Conservation (phyloP, 2,113 vertebrate genomes). For the Columba janthina region DNA sequence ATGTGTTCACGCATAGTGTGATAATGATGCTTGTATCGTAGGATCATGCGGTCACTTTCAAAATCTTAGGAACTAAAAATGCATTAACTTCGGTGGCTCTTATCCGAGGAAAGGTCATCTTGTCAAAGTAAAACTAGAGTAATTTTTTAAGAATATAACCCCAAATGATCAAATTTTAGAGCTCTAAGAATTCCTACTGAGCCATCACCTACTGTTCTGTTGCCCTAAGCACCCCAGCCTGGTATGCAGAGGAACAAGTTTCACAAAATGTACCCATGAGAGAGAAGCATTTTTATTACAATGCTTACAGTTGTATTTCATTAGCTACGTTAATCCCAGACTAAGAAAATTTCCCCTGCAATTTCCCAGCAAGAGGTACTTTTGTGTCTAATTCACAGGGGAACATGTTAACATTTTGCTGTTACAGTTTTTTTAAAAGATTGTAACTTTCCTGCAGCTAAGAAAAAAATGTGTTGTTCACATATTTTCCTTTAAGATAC, state of each 20-base stretch:
- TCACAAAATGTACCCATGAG: not conserved
- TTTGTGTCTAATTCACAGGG: conserved; percentile 6
- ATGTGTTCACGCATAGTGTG: not conserved
- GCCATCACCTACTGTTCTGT: not conserved
- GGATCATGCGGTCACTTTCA: not conserved
- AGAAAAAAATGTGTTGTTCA: not conserved
- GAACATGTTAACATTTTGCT: not conserved
- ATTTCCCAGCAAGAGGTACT: not conserved
- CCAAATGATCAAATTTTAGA: not conserved
- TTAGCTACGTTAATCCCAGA: conserved; percentile 18
- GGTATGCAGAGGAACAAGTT: not conserved
- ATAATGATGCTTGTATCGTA: not conserved
- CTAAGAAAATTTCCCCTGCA: not conserved
- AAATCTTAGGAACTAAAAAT: not conserved
- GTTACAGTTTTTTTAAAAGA: not conserved
- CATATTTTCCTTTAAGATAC: not conserved
- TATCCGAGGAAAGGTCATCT: not conserved
- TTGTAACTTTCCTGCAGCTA: not conserved
- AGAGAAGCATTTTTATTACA: not conserved
- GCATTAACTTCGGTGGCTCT: not conserved
- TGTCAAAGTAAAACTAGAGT: not conserved
- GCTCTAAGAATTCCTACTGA: not conserved
- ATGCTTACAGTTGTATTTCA: not conserved
- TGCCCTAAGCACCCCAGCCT: not conserved
- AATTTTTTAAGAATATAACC: not conserved